Evolutionary conservation across 2,888 invertebrate species (phyloP), one percentile per base, ranked within the genome.

Genomic region (Timema podura): DNA sequence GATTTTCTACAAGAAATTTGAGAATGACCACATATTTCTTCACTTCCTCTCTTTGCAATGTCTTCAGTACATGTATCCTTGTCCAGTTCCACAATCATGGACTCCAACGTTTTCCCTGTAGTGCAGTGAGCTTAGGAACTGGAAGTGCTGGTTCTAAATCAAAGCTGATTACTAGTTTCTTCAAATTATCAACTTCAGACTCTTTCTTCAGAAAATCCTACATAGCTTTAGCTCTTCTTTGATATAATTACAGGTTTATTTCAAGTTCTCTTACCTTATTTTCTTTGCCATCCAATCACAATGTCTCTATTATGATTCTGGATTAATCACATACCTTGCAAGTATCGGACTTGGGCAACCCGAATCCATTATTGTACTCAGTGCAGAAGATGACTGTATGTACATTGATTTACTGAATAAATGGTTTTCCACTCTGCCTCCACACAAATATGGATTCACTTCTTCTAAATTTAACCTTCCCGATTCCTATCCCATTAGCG

Each of bases 181-280:
- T 59, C 59, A 44, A 6, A 59, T 59, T 59, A 59, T 59, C 30
- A 59, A 59, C 59, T 11, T 59, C 44, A 8, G 59, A 59, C 16
- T 15, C 8, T 59, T 59, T 59, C 30, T 59, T 16, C 59, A 59
- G 30, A 5, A 59, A 2, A 13, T n/a, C 16, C 59, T 59, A 5
- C 57, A 59, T 59, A 44, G 59, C 15, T 59, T 59, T 15, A 59
- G 59, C 59, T 59, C 59, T 59, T 59, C 9, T 59, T 59, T 59
- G 59, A 13, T 59, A 16, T 15, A 59, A 30, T 16, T 59, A 45
- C 59, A 59, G 13, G 30, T 16, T 59, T 59, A 30, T 6, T 51
- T 51, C n/a, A 51, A 51, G 51, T n/a, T 51, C 51, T 3, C 51
- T 2, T 51, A 30, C 30, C 13, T 9, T 3, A 2, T 61, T 61